Percentiles rank a stretch among this genome's conserved stretches.
phyloP scores from a whole-genome alignment of 1,140 invertebrate genomes.

The Nebria ingens region DNA sequence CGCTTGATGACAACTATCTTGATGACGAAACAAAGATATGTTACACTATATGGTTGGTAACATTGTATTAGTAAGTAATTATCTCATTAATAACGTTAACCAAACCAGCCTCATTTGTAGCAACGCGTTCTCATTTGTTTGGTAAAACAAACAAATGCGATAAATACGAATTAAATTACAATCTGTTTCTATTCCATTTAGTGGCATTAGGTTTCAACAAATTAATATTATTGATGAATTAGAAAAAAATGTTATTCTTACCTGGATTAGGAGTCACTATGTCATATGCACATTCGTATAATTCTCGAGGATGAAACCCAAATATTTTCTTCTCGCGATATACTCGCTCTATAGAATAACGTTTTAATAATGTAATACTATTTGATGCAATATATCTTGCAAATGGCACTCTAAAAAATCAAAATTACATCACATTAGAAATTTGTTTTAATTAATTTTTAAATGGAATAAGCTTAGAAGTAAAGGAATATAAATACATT shows the following conservation, averaged over 20 bases:
- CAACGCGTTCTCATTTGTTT: no score
- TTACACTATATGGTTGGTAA: background rate
- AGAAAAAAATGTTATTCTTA: slow-evolving; percentile 28
- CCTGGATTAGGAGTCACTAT: slow-evolving; percentile 66
- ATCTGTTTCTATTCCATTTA: slow-evolving; percentile 10
- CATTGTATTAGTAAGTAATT: no score
- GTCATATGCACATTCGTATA: slow-evolving; percentile 88
- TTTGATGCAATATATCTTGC: slow-evolving; percentile 75
- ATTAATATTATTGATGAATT: background rate
- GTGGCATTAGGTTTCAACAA: background rate
- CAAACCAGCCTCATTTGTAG: no score
- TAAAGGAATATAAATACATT: slow-evolving; percentile 15
- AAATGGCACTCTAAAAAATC: slow-evolving; percentile 51
- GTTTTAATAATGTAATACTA: slow-evolving; percentile 63
- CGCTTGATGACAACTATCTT: no score
- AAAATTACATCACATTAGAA: no score
- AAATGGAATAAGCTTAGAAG: slow-evolving; percentile 23
- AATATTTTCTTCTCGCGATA: slow-evolving; percentile 73
- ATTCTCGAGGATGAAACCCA: slow-evolving; percentile 79
- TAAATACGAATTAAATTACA: no score
- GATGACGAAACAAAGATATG: no score
- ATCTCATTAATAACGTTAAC: no score
- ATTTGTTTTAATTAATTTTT: background rate
- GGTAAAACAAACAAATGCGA: no score
- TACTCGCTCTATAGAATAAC: slow-evolving; percentile 79